phyloP scores from a whole-genome alignment of 2,113 vertebrate species.

The Tretioscincus oriximinensis region DNA sequence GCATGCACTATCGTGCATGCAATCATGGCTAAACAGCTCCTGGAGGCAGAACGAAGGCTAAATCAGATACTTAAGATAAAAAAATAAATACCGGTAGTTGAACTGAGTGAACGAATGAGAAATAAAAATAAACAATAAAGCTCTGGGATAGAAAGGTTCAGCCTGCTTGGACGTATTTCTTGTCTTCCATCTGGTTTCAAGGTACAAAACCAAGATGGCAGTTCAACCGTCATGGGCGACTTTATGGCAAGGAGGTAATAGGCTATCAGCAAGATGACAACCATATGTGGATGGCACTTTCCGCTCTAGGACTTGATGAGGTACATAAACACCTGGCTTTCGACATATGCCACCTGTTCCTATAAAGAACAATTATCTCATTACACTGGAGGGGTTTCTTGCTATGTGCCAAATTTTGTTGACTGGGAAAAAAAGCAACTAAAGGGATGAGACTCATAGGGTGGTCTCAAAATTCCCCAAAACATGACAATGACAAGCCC shows the following conservation, averaged over 20 bases:
- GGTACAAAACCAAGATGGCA: constrained; percentile 9
- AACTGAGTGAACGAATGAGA: not conserved
- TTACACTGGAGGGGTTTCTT: no score
- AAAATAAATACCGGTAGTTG: not conserved
- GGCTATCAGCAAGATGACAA: constrained; percentile 14
- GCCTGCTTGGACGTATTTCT: not conserved
- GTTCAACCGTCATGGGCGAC: constrained; percentile 8
- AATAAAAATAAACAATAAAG: not conserved
- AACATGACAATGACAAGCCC: not conserved
- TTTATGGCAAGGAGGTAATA: constrained; percentile 11
- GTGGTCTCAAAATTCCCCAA: no score
- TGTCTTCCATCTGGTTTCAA: not conserved
- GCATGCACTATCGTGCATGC: no score
- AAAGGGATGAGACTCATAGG: no score
- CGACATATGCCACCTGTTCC: not conserved
- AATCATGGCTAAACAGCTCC: no score
- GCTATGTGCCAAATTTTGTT: no score
- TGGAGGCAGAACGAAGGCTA: no score
- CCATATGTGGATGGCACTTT: constrained; percentile 9
- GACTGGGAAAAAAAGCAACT: no score
- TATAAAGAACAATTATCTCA: not conserved
- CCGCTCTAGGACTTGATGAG: constrained; percentile 5
- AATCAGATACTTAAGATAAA: no score
- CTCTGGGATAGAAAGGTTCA: not conserved
- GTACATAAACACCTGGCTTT: not conserved